These are phyloP conservation scores for Zaprionus inermis DNA, from an alignment of 1,140 invertebrate species.

Conservation along the genomic window DNA sequence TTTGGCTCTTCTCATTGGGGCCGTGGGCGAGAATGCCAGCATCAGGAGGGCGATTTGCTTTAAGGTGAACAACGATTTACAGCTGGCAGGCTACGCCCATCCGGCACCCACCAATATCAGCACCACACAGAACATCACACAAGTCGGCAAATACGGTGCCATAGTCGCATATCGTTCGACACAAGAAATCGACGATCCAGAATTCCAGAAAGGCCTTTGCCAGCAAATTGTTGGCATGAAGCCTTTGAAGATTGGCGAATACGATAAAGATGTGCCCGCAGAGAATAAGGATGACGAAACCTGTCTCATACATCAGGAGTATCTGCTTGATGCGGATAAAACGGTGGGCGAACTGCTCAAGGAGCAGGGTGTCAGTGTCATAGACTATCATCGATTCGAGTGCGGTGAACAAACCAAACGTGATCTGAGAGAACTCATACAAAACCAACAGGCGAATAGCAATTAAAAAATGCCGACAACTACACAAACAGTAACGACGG, in stretches of 20 bases:
- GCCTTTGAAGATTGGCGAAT: slow-evolving; percentile 90
- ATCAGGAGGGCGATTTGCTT: slow-evolving; percentile 91
- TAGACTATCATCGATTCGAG: slow-evolving; percentile 94
- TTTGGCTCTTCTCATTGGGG: slow-evolving; percentile 92
- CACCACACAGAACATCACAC: slow-evolving; percentile 83
- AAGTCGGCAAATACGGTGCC: slow-evolving; percentile 93
- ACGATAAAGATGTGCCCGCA: slow-evolving; percentile 86
- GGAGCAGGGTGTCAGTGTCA: slow-evolving; percentile 88
- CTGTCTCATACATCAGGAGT: slow-evolving; percentile 93
- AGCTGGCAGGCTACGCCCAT: slow-evolving; percentile 90
- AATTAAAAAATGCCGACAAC: slow-evolving; percentile 43
- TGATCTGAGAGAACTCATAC: slow-evolving; percentile 60
- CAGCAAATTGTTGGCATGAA: slow-evolving; percentile 97
- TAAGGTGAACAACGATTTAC: slow-evolving; percentile 86
- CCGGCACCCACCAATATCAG: slow-evolving; percentile 85
- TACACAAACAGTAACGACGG: not conserved
- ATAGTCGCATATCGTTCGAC: slow-evolving; percentile 88
- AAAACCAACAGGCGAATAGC: slow-evolving; percentile 59
- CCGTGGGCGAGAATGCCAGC: slow-evolving; percentile 95
- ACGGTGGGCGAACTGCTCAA: slow-evolving; percentile 90
- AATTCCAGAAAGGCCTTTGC: slow-evolving; percentile 90
- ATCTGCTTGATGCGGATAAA: slow-evolving; percentile 90
- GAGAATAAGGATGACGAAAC: slow-evolving; percentile 89
- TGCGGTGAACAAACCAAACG: slow-evolving; percentile 87
- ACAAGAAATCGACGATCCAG: slow-evolving; percentile 79